phyloP scores from a whole-genome alignment of 2,113 vertebrate genomes.

The Aphyosemion australe region DNA sequence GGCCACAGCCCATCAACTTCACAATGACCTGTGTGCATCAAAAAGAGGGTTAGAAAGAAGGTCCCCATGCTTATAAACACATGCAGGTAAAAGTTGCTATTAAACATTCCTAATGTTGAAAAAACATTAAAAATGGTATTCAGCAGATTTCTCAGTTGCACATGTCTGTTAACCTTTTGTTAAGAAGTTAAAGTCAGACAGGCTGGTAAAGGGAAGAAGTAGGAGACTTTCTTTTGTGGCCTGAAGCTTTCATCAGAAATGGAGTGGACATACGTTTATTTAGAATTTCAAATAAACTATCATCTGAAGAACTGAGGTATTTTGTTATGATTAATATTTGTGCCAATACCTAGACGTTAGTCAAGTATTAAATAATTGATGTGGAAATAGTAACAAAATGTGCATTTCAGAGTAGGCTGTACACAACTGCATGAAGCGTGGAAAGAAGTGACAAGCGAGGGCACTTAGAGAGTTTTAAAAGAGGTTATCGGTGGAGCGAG shows the following conservation, averaged over 20 bases:
- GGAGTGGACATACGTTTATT: too few relatives aligned
- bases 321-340: constrained; percentile 17
- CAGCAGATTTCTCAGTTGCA: too few relatives aligned
- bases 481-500: constrained; percentile 66
- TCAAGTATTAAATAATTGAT: neutral
- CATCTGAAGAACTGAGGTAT: too few relatives aligned
- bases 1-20: constrained; percentile 88
- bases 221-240: too few relatives aligned
- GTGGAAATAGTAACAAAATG: neutral
- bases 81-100: too few relatives aligned
- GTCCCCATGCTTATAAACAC: constrained; percentile 1
- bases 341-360: constrained; percentile 4
- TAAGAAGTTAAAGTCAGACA: too few relatives aligned
- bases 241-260: too few relatives aligned
- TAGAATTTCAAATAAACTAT: too few relatives aligned
- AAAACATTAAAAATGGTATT: too few relatives aligned
- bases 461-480: constrained; percentile 66
- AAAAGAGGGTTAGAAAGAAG: neutral
- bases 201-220: too few relatives aligned
- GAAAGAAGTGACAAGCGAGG: constrained; percentile 47
- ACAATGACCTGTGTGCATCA: constrained; percentile 80
- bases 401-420: constrained; percentile 1
- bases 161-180: too few relatives aligned
- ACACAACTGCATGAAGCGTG: constrained; percentile 20
- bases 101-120: too few relatives aligned